Percentiles rank a stretch among this genome's conserved stretches.
phyloP scores from a whole-genome alignment of 2,888 invertebrate genomes.

The Crocallis elinguaria region DNA sequence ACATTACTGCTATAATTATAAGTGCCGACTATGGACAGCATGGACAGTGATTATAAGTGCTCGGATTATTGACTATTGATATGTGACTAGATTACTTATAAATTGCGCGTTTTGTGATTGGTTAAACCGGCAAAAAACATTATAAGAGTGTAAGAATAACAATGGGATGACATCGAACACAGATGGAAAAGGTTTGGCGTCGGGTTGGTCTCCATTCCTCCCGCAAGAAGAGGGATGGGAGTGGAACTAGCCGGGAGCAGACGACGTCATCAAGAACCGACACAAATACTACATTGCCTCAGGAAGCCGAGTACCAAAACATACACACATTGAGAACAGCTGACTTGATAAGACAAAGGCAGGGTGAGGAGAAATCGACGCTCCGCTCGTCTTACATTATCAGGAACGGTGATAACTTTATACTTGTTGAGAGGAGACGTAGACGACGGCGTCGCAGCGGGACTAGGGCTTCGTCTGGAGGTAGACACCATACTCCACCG shows the following conservation, averaged over 20 bases:
- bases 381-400: constrained; percentile 81
- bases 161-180: constrained; percentile 82
- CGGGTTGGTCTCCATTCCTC: constrained; percentile 84
- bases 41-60: constrained; percentile 5
- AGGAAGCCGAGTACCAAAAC: constrained; percentile 80
- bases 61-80: background rate
- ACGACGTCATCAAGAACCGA: constrained; percentile 39
- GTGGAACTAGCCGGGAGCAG: constrained; percentile 78
- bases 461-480: constrained; percentile 76
- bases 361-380: constrained; percentile 80
- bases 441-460: constrained; percentile 77
- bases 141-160: constrained; percentile 51
- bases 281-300: constrained; percentile 53
- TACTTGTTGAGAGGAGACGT: constrained; percentile 77
- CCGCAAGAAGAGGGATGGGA: constrained; percentile 84
- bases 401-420: constrained; percentile 81
- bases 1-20: constrained; percentile 52
- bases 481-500: constrained; percentile 77
- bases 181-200: constrained; percentile 85
- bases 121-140: constrained; percentile 2
- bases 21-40: constrained; percentile 43
- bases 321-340: constrained; percentile 81
- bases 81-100: background rate
- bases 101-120: constrained; percentile 4
- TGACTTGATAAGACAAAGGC: constrained; percentile 79